Evolutionary conservation across 2,113 vertebrate species (phyloP).

Genomic region (Panurus biarmicus): DNA sequence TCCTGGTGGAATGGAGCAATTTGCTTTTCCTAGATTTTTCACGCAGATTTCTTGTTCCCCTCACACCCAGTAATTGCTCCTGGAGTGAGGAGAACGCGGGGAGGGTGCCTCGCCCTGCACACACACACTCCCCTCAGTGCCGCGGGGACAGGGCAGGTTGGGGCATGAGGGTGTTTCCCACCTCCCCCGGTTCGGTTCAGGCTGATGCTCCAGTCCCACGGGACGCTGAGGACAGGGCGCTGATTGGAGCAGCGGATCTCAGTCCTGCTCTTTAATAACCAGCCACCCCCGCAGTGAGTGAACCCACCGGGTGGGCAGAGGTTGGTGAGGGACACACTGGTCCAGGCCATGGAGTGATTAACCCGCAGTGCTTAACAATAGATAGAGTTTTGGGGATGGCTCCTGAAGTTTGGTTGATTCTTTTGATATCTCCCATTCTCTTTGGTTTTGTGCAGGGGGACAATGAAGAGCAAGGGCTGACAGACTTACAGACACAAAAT

Average conservation of each 20-base stretch:
- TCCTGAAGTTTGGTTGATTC: not conserved
- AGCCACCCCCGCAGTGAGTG: fast-evolving
- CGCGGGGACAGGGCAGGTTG: not conserved
- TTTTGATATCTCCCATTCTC: not conserved
- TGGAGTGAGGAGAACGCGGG: not conserved
- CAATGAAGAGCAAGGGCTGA: not conserved
- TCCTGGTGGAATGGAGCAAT: not conserved
- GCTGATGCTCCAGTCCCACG: fast-evolving
- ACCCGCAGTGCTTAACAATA: not conserved
- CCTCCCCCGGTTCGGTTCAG: fast-evolving
- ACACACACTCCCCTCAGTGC: not conserved
- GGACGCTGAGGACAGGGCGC: fast-evolving
- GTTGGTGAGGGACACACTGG: not conserved
- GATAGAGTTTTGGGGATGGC: not conserved
- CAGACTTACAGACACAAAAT: not conserved
- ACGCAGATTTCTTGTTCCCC: not conserved
- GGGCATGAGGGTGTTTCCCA: not conserved
- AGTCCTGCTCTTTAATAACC: not conserved
- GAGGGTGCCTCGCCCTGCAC: not conserved
- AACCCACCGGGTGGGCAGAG: not conserved
- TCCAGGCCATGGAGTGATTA: not conserved
- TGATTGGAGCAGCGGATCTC: not conserved
- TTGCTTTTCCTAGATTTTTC: slow-evolving; percentile 21
- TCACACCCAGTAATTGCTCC: not conserved
- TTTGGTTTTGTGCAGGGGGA: not conserved